phyloP scores from a whole-genome alignment of 2,113 vertebrate species.

The Lipotes vexillifer region DNA sequence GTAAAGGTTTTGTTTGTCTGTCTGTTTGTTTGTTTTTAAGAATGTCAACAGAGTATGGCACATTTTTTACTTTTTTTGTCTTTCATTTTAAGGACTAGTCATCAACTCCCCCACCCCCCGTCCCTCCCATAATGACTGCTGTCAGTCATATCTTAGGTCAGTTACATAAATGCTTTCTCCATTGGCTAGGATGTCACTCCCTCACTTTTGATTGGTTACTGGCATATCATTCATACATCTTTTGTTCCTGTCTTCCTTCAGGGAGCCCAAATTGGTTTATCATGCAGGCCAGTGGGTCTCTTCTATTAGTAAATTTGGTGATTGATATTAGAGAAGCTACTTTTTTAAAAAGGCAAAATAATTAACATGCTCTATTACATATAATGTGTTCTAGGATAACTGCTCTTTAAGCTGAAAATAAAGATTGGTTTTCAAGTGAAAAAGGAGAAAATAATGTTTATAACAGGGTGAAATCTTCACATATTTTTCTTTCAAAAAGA shows the following conservation, averaged over 20 bases:
- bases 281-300: neutral
- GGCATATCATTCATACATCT: neutral
- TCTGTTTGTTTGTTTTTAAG: neutral
- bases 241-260: neutral
- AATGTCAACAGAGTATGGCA: neutral
- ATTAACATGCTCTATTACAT: neutral
- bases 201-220: neutral
- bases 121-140: neutral
- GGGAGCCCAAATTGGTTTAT: neutral
- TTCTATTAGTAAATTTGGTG: neutral
- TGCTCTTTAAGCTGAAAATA: neutral
- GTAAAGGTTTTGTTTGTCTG: neutral
- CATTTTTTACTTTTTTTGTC: neutral
- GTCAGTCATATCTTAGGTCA: neutral
- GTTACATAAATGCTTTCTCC: neutral
- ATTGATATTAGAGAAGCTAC: neutral
- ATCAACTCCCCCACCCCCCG: neutral
- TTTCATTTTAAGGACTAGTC: neutral
- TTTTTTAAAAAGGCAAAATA: neutral
- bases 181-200: neutral
- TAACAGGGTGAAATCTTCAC: neutral
- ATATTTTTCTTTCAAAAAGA: neutral
- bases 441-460: neutral
- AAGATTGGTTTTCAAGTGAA: slow-evolving; percentile 19
- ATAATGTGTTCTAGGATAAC: neutral